Evolutionary conservation across 37 sponge, comb jelly and placozoan species (phyloP).

Genomic region (Chondrosia reniformis): DNA sequence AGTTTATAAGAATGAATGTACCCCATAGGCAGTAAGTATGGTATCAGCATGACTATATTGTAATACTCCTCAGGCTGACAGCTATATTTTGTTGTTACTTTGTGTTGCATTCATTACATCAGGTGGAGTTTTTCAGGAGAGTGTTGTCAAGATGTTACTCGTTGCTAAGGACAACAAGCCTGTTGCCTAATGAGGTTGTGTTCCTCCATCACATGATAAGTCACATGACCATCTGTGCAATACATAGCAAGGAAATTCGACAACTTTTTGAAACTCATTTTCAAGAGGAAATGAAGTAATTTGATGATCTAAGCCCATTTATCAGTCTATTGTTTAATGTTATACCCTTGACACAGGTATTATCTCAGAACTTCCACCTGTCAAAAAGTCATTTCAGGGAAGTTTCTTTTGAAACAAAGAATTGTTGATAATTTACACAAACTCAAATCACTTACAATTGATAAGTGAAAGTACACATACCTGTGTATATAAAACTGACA

Average conservation of each 20-base stretch:
- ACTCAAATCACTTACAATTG: background rate
- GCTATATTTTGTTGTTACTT: too few relatives aligned
- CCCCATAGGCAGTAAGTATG: too few relatives aligned
- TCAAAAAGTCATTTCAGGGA: background rate
- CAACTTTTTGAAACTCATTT: too few relatives aligned
- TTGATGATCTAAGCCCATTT: too few relatives aligned
- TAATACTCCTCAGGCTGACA: too few relatives aligned
- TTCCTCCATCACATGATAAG: background rate
- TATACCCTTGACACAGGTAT: background rate
- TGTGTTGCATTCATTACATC: background rate
- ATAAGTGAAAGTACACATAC: too few relatives aligned
- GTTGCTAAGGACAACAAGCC: background rate
- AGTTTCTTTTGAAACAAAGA: slow-evolving; percentile 4
- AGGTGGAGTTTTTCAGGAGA: background rate
- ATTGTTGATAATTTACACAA: background rate
- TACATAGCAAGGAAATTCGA: too few relatives aligned
- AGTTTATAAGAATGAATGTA: too few relatives aligned
- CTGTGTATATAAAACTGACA: too few relatives aligned
- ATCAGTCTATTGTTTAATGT: background rate
- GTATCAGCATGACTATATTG: too few relatives aligned
- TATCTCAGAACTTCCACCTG: background rate
- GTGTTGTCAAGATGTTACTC: background rate
- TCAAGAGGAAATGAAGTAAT: too few relatives aligned
- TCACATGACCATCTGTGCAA: too few relatives aligned
- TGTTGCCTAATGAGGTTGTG: background rate